Evolutionary conservation across 2,888 invertebrate genomes (phyloP).

Genomic region (Xestia c-nigrum): DNA sequence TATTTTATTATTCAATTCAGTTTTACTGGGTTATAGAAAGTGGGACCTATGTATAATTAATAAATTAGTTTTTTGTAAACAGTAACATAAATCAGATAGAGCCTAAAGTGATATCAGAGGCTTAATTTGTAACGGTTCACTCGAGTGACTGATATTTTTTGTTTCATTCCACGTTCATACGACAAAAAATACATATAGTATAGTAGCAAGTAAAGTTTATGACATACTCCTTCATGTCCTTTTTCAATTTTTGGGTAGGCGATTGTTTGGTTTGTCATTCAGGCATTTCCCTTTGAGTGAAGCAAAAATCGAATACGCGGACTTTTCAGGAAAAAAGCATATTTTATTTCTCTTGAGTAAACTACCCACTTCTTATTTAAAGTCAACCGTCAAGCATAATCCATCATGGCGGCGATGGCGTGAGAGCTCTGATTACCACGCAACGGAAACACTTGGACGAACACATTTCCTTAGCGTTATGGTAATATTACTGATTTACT

Average conservation of each 20-base stretch:
- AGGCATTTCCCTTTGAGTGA: background rate
- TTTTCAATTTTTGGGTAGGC: background rate
- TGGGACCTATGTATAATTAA: background rate
- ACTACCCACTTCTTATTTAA: constrained; percentile 2
- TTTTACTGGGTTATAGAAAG: constrained; percentile 16
- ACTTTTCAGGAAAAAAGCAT: too few relatives aligned
- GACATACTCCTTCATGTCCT: background rate
- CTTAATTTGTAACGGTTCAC: background rate
- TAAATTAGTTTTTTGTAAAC: constrained; percentile 19
- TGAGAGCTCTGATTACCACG: constrained; percentile 49
- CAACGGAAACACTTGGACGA: constrained; percentile 53
- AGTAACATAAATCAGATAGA: background rate
- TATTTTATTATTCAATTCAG: constrained; percentile 41
- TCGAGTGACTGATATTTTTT: background rate
- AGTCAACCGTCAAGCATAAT: constrained; percentile 31
- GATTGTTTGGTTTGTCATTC: background rate
- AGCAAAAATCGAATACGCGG: too few relatives aligned
- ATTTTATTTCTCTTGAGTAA: too few relatives aligned
- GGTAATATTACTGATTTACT: constrained; percentile 45
- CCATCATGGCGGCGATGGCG: constrained; percentile 45
- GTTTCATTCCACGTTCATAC: background rate
- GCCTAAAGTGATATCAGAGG: background rate
- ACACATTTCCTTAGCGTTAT: constrained; percentile 51
- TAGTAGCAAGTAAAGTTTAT: too few relatives aligned
- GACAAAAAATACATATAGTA: background rate